Conservation (phyloP, 2,888 invertebrate genomes). For the Noctua pronuba region DNA sequence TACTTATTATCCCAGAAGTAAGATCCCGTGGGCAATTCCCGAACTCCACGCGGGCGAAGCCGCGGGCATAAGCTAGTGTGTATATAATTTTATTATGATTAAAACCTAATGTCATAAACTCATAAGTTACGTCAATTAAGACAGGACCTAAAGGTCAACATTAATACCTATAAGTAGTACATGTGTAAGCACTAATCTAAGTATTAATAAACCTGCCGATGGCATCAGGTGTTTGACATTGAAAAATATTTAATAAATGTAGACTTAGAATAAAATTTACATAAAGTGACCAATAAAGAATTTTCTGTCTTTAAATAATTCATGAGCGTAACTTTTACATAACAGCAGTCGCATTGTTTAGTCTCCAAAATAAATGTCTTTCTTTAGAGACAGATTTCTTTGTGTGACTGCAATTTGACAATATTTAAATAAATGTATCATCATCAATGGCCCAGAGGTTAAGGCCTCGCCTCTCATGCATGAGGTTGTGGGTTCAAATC, state of each 20-base stretch:
- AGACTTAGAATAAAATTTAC: slow-evolving; percentile 16
- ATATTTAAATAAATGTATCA: background rate
- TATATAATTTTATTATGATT: slow-evolving; percentile 32
- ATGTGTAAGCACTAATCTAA: background rate
- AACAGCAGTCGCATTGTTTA: slow-evolving; percentile 6
- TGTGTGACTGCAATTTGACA: background rate
- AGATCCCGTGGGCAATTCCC: too few relatives aligned
- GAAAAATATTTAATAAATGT: slow-evolving; percentile 31
- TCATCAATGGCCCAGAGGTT: background rate
- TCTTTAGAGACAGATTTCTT: background rate
- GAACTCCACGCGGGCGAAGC: too few relatives aligned
- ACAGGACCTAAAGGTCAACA: slow-evolving; percentile 18
- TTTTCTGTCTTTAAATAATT: slow-evolving; percentile 21
- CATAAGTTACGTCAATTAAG: slow-evolving; percentile 6
- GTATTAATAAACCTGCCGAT: slow-evolving; percentile 5
- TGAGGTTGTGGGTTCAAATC: too few relatives aligned
- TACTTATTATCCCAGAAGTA: too few relatives aligned
- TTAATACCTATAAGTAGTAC: background rate
- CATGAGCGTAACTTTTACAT: slow-evolving; percentile 25
- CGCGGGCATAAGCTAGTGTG: too few relatives aligned
- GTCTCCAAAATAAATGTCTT: background rate
- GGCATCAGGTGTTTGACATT: slow-evolving; percentile 37
- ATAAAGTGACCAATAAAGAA: slow-evolving; percentile 21
- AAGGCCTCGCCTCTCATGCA: too few relatives aligned
- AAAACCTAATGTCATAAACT: background rate